Base-by-base conservation (phyloP, 1,140 invertebrate genomes). In the Subanguina moxae region DNA sequence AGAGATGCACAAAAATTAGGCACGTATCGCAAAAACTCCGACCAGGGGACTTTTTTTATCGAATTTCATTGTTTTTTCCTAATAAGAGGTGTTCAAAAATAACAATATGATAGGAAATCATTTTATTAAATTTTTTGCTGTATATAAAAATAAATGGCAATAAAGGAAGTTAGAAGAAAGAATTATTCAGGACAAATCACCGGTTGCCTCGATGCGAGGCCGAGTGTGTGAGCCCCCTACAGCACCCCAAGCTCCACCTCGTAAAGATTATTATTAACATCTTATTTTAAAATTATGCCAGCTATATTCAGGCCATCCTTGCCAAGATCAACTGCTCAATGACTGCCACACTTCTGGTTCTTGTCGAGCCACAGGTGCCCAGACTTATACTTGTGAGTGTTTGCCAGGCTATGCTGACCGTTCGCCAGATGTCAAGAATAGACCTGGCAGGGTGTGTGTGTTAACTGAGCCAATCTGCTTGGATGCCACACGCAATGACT, bases 151-250 rank as follows among this genome's bases (percentile, higher is more conserved):
- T n/a, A n/a, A n/a, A n/a, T n/a, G n/a, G n/a, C n/a, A n/a, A n/a
- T n/a, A n/a, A n/a, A n/a, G n/a, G n/a, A n/a, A n/a, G n/a, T n/a
- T n/a, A n/a, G n/a, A n/a, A 38, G 32, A 5, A 11, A 38, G 11
- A 38, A 38, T 5, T 5, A 38, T 38, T 38, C 32, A 38, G 32
- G 74, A 76, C 61, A 66, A 66, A 52, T 68, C 74, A 8, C 72
- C 78, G 9, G 68, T 70, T 30, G 71, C 71, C 21, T 57, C 63
- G 15, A 63, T 58, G 28, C 52, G 63, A n/a, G 80, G 80, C 28
- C 62, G 80, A 28, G 82, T 82, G 21, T 82, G 80, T 63, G 80
- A 82, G 65, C 76, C 67, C 19, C 79, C 79, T 13, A 61, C 74
- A 38, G 71, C 80, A 15, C 74, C 78, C 11, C 80, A 68, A 15